Base-by-base conservation (phyloP, 1,140 invertebrate species). In the Drosophila pandora region DNA sequence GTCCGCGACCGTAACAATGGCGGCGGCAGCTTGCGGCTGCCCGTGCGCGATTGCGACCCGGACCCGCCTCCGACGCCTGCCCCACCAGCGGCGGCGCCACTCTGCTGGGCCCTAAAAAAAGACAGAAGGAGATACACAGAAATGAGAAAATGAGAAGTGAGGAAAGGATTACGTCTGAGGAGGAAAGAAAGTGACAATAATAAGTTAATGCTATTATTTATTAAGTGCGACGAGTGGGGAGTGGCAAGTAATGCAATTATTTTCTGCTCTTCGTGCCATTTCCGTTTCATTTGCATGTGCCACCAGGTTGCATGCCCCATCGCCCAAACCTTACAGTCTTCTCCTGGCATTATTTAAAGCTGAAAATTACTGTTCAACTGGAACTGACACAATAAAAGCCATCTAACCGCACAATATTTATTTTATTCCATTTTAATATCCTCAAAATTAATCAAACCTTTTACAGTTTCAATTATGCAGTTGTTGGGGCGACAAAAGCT, bases 1-100 rank as follows among this genome's bases (percentile, higher is more conserved):
- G 97, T 98, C 78, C 96, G 94, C 9, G 96, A 97, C 67, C 96
- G 94, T 53, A 97, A 92, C 67, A 98, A 92, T 1, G 96, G 96
- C 1, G 96, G 96, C 45, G 94, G 94, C 41, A 92, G 87, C 64
- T 92, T 91, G 62, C 79, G 92, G 60, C 91, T 71, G 92, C 74
- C 69, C 30, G 70, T 68, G 39, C 92, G 91, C 25, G 92, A 90
- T 75, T 89, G 81, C 91, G 92, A 65, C 48, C 74, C 75, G 34
- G 48, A 90, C 71, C 63, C 73, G 17, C 45, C 41, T 21, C 76
- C 92, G 10, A 94, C 94, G 13, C 88, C 87, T 47, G 37, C 47
- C 17, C 30, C 73, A 82, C 77, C 59, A 97, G 92, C 1, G 95
- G 96, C 1, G 96, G 95, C 41, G 94, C 93, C 37, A 91, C 85